Percentiles rank a stretch among this genome's conserved stretches.
Evolutionary conservation across 2,113 vertebrate species (phyloP).

Genomic region (Podocnemis expansa): DNA sequence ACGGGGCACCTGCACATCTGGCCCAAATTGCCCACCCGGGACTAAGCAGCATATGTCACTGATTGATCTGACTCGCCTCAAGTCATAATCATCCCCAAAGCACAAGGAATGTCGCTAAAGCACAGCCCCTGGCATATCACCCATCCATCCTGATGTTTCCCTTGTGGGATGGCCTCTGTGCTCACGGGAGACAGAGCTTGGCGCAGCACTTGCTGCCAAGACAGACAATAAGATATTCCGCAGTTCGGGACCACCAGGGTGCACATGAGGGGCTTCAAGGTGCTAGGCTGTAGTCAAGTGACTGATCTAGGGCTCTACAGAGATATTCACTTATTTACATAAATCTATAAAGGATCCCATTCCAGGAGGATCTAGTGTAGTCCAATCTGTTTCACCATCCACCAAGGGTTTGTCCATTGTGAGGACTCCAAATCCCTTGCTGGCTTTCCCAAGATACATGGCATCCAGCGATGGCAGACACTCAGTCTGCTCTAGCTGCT

Average conservation of each 20-base stretch:
- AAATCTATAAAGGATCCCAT: background rate
- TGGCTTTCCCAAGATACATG: background rate
- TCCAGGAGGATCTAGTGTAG: background rate
- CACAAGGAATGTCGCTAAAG: background rate
- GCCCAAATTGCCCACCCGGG: background rate
- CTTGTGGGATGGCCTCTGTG: no score
- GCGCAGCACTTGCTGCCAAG: background rate
- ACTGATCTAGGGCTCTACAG: background rate
- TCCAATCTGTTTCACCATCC: background rate
- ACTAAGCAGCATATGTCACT: background rate
- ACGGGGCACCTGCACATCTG: background rate
- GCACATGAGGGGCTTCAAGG: background rate
- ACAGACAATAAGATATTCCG: background rate
- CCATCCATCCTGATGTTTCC: background rate
- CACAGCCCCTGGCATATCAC: background rate
- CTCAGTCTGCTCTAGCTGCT: background rate
- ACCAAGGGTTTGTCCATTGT: background rate
- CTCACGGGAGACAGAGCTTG: background rate
- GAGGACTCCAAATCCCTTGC: background rate
- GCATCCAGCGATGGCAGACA: background rate
- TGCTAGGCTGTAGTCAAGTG: background rate
- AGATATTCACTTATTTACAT: no score
- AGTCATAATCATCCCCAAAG: background rate
- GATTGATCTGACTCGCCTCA: background rate
- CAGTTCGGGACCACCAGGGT: background rate